phyloP scores from a whole-genome alignment of 2,797 vertebrate genomes.

The Merluccius polli region DNA sequence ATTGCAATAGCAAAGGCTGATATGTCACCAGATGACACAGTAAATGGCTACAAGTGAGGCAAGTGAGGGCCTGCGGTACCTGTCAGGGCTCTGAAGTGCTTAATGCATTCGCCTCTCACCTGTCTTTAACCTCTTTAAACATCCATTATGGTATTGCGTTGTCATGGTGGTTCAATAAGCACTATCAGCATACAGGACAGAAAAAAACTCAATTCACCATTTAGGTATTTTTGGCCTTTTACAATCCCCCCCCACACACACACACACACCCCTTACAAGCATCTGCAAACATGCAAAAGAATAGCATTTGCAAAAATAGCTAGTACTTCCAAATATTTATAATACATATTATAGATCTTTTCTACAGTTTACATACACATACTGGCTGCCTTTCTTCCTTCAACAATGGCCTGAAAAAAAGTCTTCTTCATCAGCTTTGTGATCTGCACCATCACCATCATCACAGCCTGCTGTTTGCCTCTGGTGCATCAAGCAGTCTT shows the following conservation, averaged over 20 bases:
- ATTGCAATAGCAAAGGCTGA: not conserved
- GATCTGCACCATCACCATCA: slow-evolving; percentile 34
- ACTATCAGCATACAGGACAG: slow-evolving; percentile 6
- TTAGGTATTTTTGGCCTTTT: not conserved
- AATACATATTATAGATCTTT: slow-evolving; percentile 3
- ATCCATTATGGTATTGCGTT: slow-evolving; percentile 15
- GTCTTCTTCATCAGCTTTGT: slow-evolving; percentile 7
- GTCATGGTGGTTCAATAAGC: slow-evolving; percentile 23
- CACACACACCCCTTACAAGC: slow-evolving; percentile 11
- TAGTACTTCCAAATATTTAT: slow-evolving; percentile 2
- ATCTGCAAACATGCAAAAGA: slow-evolving; percentile 12
- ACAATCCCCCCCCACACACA: not conserved
- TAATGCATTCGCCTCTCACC: not conserved
- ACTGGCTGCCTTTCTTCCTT: slow-evolving; percentile 10
- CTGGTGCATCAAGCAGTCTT: slow-evolving; percentile 27
- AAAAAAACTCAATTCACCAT: slow-evolving; percentile 6
- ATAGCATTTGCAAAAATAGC: not conserved
- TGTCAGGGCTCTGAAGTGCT: slow-evolving; percentile 16
- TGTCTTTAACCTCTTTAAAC: slow-evolving; percentile 1
- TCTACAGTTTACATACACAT: not conserved
- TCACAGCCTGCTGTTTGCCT: not conserved
- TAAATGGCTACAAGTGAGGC: not conserved
- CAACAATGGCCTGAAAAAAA: slow-evolving; percentile 24
- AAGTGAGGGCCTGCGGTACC: not conserved
- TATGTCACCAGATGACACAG: not conserved